These are phyloP conservation scores for Chiroxiphia lanceolata DNA, from an alignment of 2,797 vertebrate genomes.

Conservation along the genomic window DNA sequence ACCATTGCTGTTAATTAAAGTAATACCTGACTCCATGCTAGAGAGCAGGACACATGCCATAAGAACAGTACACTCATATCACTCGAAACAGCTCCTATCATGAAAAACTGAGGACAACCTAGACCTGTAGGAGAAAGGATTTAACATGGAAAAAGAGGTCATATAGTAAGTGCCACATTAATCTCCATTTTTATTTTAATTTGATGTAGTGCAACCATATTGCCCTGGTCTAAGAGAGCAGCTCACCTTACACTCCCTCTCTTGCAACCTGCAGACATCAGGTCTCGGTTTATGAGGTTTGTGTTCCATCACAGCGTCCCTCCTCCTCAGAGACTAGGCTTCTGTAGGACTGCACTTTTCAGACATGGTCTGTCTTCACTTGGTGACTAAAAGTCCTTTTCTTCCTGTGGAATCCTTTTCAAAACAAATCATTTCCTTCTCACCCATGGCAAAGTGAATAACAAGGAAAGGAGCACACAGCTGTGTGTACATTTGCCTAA, in stretches of 20 bases:
- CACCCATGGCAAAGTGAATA: not conserved
- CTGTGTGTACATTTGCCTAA: not conserved
- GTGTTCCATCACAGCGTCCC: not conserved
- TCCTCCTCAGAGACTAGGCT: not conserved
- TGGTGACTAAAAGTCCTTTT: not conserved
- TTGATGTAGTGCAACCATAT: not conserved
- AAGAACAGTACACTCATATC: not conserved
- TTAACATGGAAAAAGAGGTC: not conserved
- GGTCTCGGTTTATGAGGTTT: not conserved
- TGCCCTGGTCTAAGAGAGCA: not conserved
- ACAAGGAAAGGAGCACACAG: not conserved
- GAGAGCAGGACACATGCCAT: not conserved
- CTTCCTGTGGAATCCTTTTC: not conserved
- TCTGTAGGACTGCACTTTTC: not conserved
- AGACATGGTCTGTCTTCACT: not conserved
- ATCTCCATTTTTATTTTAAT: not conserved
- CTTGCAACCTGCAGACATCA: not conserved
- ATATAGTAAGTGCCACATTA: not conserved
- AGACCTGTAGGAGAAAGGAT: not conserved
- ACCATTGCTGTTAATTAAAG: slow-evolving; percentile 2
- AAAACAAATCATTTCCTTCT: not conserved
- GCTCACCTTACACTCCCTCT: not conserved
- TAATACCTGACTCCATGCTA: not conserved
- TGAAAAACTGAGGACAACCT: not conserved
- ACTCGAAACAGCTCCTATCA: not conserved